These are phyloP conservation scores for Grus americana DNA, from an alignment of 2,113 vertebrate genomes.

Conservation along the genomic window DNA sequence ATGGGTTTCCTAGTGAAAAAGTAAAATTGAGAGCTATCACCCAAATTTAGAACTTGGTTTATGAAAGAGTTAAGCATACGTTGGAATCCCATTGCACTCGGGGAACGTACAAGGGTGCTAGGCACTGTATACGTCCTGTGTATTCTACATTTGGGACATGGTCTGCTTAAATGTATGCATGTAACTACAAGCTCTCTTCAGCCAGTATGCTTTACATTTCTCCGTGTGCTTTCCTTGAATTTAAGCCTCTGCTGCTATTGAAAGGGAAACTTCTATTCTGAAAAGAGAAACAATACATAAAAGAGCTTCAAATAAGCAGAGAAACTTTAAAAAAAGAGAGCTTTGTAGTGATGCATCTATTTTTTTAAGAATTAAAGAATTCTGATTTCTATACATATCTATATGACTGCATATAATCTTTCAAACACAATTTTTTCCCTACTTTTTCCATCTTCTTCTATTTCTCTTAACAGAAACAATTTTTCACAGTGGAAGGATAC, in stretches of 20 bases:
- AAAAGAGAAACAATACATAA: not conserved
- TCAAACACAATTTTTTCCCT: not conserved
- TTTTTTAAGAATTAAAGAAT: not conserved
- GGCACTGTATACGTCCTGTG: not conserved
- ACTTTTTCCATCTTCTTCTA: not conserved
- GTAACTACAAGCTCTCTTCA: not conserved
- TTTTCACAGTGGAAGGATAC: not conserved
- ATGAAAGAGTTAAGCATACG: not conserved
- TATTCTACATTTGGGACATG: rapidly evolving
- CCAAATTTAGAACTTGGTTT: not conserved
- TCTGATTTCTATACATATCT: not conserved
- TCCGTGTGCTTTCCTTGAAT: not conserved
- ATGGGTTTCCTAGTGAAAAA: not conserved
- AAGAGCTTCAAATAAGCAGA: not conserved
- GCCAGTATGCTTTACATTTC: not conserved
- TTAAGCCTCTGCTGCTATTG: not conserved
- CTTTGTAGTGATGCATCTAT: not conserved
- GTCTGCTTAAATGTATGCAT: not conserved
- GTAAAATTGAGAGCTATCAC: not conserved
- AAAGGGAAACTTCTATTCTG: not conserved
- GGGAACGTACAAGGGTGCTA: not conserved
- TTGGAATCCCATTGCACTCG: not conserved
- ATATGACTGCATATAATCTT: not conserved
- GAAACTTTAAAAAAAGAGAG: not conserved
- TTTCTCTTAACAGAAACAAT: not conserved